A percentile compares a stretch with the other conserved stretches of the same genome.
These are phyloP conservation scores for Scytalopus superciliaris DNA, from an alignment of 2,113 vertebrate genomes.

Conservation along the genomic window DNA sequence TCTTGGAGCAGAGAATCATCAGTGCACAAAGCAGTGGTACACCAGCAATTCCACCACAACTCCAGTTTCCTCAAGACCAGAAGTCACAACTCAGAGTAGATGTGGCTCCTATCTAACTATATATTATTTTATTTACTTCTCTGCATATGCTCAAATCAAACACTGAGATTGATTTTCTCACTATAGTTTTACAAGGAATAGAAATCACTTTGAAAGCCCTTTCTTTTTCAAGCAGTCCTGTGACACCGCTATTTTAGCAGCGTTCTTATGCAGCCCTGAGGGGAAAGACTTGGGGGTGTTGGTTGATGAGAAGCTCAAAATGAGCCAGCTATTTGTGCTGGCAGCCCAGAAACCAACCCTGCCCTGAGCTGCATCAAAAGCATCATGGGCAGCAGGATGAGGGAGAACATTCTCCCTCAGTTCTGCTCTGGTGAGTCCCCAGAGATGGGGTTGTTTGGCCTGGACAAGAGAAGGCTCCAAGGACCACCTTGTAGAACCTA, in stretches of 20 bases:
- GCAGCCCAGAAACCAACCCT: not conserved
- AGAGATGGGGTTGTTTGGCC: not conserved
- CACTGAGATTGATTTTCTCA: not conserved
- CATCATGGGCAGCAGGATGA: not conserved
- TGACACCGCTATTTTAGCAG: too few species aligned
- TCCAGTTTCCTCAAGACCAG: not conserved
- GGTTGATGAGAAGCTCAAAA: not conserved
- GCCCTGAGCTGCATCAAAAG: not conserved
- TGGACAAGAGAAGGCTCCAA: not conserved
- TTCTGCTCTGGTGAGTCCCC: not conserved
- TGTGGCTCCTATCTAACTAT: not conserved
- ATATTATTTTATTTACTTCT: not conserved
- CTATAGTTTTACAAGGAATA: not conserved
- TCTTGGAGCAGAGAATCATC: not conserved
- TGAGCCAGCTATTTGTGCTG: rapidly evolving
- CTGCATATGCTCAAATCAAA: not conserved
- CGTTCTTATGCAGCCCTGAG: not conserved
- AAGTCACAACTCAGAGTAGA: not conserved
- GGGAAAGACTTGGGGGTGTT: not conserved
- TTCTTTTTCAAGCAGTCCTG: not conserved
- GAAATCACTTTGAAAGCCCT: not conserved
- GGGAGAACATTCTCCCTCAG: not conserved
- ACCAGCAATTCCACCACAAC: not conserved
- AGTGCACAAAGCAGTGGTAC: not conserved
- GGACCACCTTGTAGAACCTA: rapidly evolving